A percentile compares a stretch with the other conserved stretches of the same genome.
Conservation (phyloP, 1,140 invertebrate species). For the Tyrophagus putrescentiae region DNA sequence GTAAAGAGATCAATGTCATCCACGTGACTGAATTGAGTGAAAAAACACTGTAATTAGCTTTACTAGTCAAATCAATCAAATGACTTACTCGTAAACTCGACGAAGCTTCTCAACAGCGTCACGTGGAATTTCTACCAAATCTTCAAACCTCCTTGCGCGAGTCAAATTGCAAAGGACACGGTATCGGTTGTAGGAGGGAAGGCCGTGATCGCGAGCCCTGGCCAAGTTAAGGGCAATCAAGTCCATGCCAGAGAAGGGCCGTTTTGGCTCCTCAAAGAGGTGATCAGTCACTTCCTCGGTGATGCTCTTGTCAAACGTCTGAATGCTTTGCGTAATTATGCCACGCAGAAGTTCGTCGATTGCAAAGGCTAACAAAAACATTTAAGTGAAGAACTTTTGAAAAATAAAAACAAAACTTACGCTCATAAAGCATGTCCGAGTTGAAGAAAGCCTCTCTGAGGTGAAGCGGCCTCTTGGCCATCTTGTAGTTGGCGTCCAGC, state of each 20-base stretch:
- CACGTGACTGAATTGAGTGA: constrained; percentile 35
- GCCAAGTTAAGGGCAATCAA: constrained; percentile 65
- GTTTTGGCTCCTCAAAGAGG: constrained; percentile 68
- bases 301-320: constrained; percentile 78
- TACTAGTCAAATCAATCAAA: neutral
- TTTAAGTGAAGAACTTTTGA: no score
- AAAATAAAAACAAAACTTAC: constrained; percentile 17
- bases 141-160: constrained; percentile 50
- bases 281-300: constrained; percentile 86
- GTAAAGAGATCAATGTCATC: constrained; percentile 45
- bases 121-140: constrained; percentile 50
- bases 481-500: constrained; percentile 55
- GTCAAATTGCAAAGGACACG: constrained; percentile 42
- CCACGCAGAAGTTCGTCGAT: constrained; percentile 74
- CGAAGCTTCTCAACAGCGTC: constrained; percentile 37
- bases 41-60: neutral
- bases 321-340: constrained; percentile 72
- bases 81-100: constrained; percentile 34
- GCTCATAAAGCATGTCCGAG: constrained; percentile 62
- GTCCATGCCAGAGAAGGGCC: constrained; percentile 68
- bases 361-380: constrained; percentile 49
- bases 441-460: constrained; percentile 87
- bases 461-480: constrained; percentile 51
- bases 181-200: constrained; percentile 46
- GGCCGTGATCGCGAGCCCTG: constrained; percentile 44